Conservation (phyloP, 2,888 invertebrate species). For the Ethmia dodecea region DNA sequence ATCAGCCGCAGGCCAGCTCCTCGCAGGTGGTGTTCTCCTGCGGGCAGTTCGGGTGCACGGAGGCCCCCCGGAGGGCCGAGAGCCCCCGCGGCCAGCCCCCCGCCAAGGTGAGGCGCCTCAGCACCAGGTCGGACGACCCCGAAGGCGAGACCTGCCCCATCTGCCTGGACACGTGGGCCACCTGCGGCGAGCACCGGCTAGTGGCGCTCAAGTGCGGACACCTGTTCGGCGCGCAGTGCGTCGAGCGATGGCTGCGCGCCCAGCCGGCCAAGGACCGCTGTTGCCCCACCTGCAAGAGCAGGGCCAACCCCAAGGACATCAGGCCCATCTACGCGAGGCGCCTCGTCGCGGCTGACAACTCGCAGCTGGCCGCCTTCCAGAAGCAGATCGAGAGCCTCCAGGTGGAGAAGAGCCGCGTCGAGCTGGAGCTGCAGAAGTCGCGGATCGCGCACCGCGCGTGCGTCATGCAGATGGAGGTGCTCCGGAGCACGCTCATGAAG, state of each 20-base stretch:
- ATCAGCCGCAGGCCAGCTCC: too few relatives aligned
- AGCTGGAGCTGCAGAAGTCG: slow-evolving; percentile 77
- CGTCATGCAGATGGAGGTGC: slow-evolving; percentile 41
- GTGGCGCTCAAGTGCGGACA: slow-evolving; percentile 95
- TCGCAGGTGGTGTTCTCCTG: too few relatives aligned
- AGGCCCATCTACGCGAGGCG: slow-evolving; percentile 88
- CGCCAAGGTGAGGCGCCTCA: slow-evolving; percentile 43
- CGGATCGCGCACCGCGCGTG: slow-evolving; percentile 50
- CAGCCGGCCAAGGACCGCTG: slow-evolving; percentile 74
- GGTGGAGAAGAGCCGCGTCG: slow-evolving; percentile 75
- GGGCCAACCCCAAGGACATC: slow-evolving; percentile 82
- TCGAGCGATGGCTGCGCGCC: slow-evolving; percentile 84
- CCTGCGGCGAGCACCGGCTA: slow-evolving; percentile 89
- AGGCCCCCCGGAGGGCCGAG: neutral
- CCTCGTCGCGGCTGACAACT: slow-evolving; percentile 86
- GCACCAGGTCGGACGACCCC: slow-evolving; percentile 30
- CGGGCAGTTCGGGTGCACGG: neutral
- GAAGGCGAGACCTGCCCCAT: slow-evolving; percentile 88
- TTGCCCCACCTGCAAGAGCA: slow-evolving; percentile 94
- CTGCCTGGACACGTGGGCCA: slow-evolving; percentile 93
- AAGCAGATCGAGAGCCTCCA: slow-evolving; percentile 77
- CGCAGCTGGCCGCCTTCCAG: slow-evolving; percentile 83
- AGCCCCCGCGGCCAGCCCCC: slow-evolving; percentile 36
- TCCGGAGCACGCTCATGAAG: slow-evolving; percentile 44
- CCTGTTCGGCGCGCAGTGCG: slow-evolving; percentile 90